Percentiles rank a stretch among this genome's conserved stretches.
phyloP scores from a whole-genome alignment of 2,797 vertebrate species.

The Phalanger gymnotis region DNA sequence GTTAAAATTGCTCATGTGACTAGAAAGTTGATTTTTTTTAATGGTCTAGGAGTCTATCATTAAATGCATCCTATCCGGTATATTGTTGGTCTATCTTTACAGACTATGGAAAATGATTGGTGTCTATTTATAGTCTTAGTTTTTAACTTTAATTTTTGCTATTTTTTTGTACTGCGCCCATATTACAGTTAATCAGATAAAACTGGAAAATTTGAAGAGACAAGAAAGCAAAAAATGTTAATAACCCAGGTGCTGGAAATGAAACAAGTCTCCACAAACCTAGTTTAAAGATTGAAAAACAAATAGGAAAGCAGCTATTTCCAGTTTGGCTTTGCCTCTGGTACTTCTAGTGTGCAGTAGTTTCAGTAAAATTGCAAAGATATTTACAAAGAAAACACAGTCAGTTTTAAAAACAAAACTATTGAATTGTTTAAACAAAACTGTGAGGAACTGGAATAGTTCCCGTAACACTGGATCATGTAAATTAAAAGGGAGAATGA shows the following conservation, averaged over 20 bases:
- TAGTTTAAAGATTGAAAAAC: not conserved
- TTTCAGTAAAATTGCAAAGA: conserved; percentile 1
- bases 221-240: not conserved
- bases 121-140: not conserved
- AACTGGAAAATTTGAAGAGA: not conserved
- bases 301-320: not conserved
- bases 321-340: not conserved
- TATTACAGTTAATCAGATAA: not conserved
- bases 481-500: not conserved
- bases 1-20: not conserved
- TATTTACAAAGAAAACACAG: not conserved
- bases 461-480: not conserved
- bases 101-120: not conserved
- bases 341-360: not conserved
- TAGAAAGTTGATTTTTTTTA: not conserved
- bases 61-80: not conserved
- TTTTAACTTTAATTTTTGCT: not conserved
- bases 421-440: not conserved
- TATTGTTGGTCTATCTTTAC: not conserved
- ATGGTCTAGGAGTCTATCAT: not conserved
- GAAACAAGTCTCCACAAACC: not conserved
- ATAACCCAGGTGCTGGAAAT: not conserved
- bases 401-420: not conserved
- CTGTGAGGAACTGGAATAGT: not conserved
- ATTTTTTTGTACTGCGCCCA: not conserved